Percentiles rank a stretch among this genome's conserved stretches.
Conservation (phyloP, 2,888 invertebrate genomes). For the Leptogaster cylindrica region DNA sequence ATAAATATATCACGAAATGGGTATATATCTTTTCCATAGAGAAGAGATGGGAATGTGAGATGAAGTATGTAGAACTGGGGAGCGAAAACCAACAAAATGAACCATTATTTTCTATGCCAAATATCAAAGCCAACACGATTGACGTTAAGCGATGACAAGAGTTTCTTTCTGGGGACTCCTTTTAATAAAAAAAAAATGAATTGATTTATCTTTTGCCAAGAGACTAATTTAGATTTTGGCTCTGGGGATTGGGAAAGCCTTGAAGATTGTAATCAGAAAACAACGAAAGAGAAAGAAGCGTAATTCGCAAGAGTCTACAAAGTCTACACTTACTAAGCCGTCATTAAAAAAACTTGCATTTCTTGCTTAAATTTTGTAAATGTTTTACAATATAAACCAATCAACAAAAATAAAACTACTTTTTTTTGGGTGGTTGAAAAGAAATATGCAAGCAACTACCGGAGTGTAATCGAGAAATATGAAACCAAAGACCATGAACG, state of each 20-base stretch:
- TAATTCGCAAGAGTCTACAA: too few species aligned
- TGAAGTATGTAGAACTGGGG: constrained; percentile 10
- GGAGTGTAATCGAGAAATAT: not conserved
- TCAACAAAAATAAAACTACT: too few species aligned
- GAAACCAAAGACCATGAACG: constrained; percentile 18
- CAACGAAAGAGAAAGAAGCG: too few species aligned
- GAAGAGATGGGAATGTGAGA: not conserved
- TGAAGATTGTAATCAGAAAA: too few species aligned
- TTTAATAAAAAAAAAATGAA: constrained; percentile 5
- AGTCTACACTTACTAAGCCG: too few species aligned
- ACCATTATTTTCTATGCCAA: constrained; percentile 35
- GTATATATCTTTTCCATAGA: constrained; percentile 9
- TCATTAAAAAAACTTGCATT: too few species aligned
- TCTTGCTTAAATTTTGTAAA: too few species aligned
- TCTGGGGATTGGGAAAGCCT: constrained; percentile 1
- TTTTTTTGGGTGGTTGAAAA: constrained; percentile 18
- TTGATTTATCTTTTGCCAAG: constrained; percentile 34
- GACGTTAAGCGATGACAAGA: constrained; percentile 3
- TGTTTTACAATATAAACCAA: too few species aligned
- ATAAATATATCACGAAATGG: not conserved
- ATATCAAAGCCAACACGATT: constrained; percentile 3
- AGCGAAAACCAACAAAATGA: constrained; percentile 3
- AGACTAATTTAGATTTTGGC: constrained; percentile 29
- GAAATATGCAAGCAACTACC: constrained; percentile 11
- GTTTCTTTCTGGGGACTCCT: constrained; percentile 20